A percentile compares a stretch with the other conserved stretches of the same genome.
These are phyloP conservation scores for Agrilus mali DNA, from an alignment of 2,888 invertebrate species.

Conservation along the genomic window DNA sequence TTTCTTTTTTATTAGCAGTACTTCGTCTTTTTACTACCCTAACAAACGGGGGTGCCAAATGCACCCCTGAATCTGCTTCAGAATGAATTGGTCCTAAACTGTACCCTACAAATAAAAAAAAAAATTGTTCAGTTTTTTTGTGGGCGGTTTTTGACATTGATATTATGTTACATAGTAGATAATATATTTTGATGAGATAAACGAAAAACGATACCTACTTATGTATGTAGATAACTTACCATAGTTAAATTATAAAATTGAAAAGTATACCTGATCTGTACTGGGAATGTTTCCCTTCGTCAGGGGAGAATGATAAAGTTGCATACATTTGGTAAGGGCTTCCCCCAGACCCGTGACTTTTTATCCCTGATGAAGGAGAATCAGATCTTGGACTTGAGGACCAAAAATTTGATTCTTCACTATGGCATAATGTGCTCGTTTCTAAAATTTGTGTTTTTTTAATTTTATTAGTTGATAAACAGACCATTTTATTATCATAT, in stretches of 20 bases:
- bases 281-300: slow-evolving; percentile 13
- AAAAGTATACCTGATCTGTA: slow-evolving; percentile 14
- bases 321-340: slow-evolving; percentile 24
- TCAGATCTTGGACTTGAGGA: slow-evolving; percentile 30
- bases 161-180: too few species aligned
- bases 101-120: slow-evolving; percentile 7
- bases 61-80: slow-evolving; percentile 20
- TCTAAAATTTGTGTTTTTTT: slow-evolving; percentile 7
- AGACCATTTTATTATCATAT: too few species aligned
- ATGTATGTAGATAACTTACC: too few species aligned
- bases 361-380: slow-evolving; percentile 22
- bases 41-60: slow-evolving; percentile 31
- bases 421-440: slow-evolving; percentile 13
- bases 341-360: slow-evolving; percentile 20
- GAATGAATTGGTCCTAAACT: slow-evolving; percentile 10
- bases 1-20: slow-evolving; percentile 90
- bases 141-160: too few species aligned
- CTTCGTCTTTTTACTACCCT: slow-evolving; percentile 65
- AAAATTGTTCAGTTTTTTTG: too few species aligned
- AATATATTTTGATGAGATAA: too few species aligned
- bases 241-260: neutral
- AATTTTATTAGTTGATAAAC: too few species aligned
- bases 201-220: too few species aligned
- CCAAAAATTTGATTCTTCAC: slow-evolving; percentile 31
- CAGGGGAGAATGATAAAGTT: slow-evolving; percentile 13